phyloP scores from a whole-genome alignment of 2,113 vertebrate species.

The Isichthys henryi region DNA sequence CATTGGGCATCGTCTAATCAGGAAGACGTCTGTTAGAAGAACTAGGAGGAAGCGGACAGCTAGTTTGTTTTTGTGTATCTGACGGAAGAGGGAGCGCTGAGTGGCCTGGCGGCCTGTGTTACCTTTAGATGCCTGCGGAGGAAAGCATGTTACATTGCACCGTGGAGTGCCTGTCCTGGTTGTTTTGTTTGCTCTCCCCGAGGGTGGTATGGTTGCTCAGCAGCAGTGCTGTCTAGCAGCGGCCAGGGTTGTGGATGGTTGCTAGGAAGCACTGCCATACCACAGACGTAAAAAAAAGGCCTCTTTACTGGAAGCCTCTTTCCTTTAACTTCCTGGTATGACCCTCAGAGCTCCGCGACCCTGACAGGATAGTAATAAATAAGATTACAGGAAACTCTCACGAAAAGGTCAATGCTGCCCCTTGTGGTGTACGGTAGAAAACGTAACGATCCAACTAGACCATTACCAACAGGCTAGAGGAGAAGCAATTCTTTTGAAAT shows the following conservation, averaged over 20 bases:
- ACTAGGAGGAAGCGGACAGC: neutral
- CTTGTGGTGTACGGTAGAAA: neutral
- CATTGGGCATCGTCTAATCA: neutral
- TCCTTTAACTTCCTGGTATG: neutral
- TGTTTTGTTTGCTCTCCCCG: neutral
- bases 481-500: neutral
- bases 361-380: neutral
- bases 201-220: neutral
- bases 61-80: neutral
- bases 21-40: neutral
- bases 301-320: conserved; percentile 1
- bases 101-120: neutral
- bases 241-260: neutral
- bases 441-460: neutral
- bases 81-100: neutral
- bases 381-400: neutral
- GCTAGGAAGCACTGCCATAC: neutral
- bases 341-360: neutral
- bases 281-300: neutral
- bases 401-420: neutral
- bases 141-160: neutral
- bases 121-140: neutral
- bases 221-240: neutral
- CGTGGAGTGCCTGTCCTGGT: neutral
- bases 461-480: neutral